Percentiles rank a stretch among this genome's conserved stretches.
These are phyloP conservation scores for Phalacrocorax aristotelis DNA, from an alignment of 2,113 vertebrate genomes.

Conservation along the genomic window DNA sequence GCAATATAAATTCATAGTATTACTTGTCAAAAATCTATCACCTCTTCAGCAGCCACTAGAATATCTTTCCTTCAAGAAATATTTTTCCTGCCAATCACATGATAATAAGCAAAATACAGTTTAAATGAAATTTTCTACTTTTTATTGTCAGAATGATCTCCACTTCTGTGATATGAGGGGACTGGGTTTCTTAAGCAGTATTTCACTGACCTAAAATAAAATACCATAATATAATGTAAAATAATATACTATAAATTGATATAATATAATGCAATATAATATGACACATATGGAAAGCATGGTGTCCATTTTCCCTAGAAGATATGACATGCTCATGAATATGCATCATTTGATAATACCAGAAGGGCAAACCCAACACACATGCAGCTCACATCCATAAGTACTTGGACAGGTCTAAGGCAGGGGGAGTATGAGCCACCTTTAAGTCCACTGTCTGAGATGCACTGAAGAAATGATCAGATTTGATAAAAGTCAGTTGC, in stretches of 20 bases:
- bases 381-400: neutral
- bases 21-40: conserved; percentile 45
- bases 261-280: neutral
- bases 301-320: neutral
- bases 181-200: neutral
- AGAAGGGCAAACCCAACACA: neutral
- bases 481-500: neutral
- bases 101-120: conserved; percentile 26
- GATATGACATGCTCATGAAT: neutral
- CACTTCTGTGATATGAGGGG: neutral
- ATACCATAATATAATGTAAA: neutral
- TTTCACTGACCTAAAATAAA: neutral
- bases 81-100: conserved; percentile 23
- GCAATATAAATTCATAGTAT: conserved; percentile 37
- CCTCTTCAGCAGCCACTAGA: neutral
- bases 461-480: neutral
- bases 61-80: conserved; percentile 17
- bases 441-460: neutral
- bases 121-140: neutral
- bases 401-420: neutral
- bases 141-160: conserved; percentile 16
- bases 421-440: neutral
- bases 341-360: neutral
- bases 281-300: neutral
- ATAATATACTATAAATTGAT: neutral